Percentiles rank a stretch among this genome's conserved stretches.
Conservation (phyloP, 1,140 invertebrate species). For the Probaryconus sp. region DNA sequence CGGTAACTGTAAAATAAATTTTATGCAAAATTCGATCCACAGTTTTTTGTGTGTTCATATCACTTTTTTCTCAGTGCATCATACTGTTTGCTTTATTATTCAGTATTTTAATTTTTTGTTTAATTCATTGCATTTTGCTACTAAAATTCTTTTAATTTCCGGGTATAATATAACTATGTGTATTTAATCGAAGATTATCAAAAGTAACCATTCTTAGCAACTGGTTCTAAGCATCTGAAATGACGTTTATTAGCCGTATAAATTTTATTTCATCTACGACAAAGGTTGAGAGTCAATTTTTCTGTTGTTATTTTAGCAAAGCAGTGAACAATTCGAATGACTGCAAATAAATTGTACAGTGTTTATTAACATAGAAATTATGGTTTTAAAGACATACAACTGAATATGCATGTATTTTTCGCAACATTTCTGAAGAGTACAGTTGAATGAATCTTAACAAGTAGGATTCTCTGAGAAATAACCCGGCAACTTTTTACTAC, state of each 20-base stretch:
- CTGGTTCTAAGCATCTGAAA: constrained; percentile 9
- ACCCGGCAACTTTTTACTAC: constrained; percentile 35
- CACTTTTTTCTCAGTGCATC: too few species aligned
- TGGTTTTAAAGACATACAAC: neutral
- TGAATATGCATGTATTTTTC: constrained; percentile 28
- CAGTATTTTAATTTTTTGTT: too few species aligned
- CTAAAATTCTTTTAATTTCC: too few species aligned
- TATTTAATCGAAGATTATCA: constrained; percentile 23
- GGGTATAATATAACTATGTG: too few species aligned
- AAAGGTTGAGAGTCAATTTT: constrained; percentile 17
- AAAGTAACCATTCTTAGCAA: constrained; percentile 8
- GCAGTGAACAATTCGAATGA: constrained; percentile 18
- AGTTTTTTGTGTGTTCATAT: too few species aligned
- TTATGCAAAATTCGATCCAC: too few species aligned
- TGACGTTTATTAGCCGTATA: constrained; percentile 36
- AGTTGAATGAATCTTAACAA: constrained; percentile 18
- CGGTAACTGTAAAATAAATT: too few species aligned
- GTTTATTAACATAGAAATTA: constrained; percentile 1
- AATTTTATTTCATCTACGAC: constrained; percentile 26
- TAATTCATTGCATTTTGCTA: too few species aligned
- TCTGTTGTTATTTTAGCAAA: neutral
- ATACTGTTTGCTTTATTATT: too few species aligned
- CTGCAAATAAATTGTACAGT: constrained; percentile 4
- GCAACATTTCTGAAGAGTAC: constrained; percentile 6
- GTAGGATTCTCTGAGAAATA: constrained; percentile 25